Base-by-base conservation (phyloP, 1,140 invertebrate genomes). In the Olivierus martensii region DNA sequence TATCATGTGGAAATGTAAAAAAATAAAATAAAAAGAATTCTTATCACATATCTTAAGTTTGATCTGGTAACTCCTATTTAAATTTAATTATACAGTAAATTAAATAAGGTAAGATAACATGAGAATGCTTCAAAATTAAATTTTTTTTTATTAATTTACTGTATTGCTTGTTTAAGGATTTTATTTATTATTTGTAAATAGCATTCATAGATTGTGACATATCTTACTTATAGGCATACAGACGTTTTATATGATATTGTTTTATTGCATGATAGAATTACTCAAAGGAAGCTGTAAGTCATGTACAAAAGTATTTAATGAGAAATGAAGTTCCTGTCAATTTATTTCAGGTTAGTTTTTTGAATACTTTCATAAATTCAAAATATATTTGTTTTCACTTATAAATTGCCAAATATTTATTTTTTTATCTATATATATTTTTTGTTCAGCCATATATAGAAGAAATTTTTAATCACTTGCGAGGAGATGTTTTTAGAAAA, bases 241-340 rank as follows among this genome's bases (percentile, higher is more conserved):
- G 28, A 28, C 9, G 9, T 28, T 28, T 28, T 28, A 28, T 28
- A 28, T 28, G 28, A 28, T 28, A 28, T 53, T 42, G 1, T 15
- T 53, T 46, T 34, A 21, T 17, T 66, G 72, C 67, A 66, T 79
- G 79, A 35, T 66, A 99, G 93, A 89, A 92, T 72, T 98, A 97
- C 75, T 91, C 92, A 53, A 87, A 90, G 75, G 88, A 92, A 69
- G 87, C 92, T 56, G 87, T 98, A 62, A 82, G 89, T 62, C 87
- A 93, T 75, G 94, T 98, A 65, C 93, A 97, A 73, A 91, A 92
- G 71, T 89, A 91, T 77, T 78, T 98, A 69, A 88, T 94, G 77
- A 91, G 91, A 78, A 88, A 91, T 73, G 88, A 93, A 77, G 86
- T 97, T 67, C 88, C 92, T 63, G 79, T 87, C 66, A 86, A 90